Conservation (phyloP, 1,140 invertebrate genomes). For the Drosophila santomea region DNA sequence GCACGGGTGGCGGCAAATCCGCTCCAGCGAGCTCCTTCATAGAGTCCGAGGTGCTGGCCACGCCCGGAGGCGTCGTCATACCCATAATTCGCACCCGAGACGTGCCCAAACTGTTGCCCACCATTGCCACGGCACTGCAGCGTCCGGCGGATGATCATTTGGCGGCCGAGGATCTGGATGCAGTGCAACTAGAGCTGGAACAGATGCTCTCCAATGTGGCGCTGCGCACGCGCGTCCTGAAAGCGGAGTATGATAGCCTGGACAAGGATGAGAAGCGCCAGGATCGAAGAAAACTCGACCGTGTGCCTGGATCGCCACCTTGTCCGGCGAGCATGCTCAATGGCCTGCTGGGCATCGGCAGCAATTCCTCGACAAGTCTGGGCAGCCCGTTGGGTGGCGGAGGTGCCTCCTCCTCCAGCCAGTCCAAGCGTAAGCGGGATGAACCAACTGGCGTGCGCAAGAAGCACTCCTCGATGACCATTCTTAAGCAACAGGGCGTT, state of each 20-base stretch:
- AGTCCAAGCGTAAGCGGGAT: conserved; percentile 86
- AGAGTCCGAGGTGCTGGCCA: conserved; percentile 46
- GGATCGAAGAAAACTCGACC: conserved; percentile 86
- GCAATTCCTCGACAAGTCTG: conserved; percentile 53
- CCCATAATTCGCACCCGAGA: conserved; percentile 85
- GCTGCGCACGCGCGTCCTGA: conserved; percentile 90
- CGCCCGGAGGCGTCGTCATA: conserved; percentile 74
- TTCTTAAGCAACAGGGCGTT: conserved; percentile 83
- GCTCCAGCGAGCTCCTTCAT: background rate
- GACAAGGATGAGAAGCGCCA: conserved; percentile 88
- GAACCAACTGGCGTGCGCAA: conserved; percentile 85
- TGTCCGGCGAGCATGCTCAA: conserved; percentile 30
- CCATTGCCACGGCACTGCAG: conserved; percentile 86
- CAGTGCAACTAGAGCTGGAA: conserved; percentile 94
- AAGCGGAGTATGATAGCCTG: conserved; percentile 90
- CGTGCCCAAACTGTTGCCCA: conserved; percentile 86
- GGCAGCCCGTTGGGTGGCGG: conserved; percentile 54
- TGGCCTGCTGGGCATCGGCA: conserved; percentile 45
- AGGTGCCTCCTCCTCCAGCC: conserved; percentile 17
- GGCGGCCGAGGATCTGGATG: conserved; percentile 93
- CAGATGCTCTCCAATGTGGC: conserved; percentile 92
- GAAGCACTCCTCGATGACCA: conserved; percentile 87
- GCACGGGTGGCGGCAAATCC: conserved; percentile 28
- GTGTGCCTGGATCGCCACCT: conserved; percentile 61
- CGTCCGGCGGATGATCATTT: conserved; percentile 88